Evolutionary conservation across 2,888 invertebrate genomes (phyloP).

Genomic region (Dynastes tityus): DNA sequence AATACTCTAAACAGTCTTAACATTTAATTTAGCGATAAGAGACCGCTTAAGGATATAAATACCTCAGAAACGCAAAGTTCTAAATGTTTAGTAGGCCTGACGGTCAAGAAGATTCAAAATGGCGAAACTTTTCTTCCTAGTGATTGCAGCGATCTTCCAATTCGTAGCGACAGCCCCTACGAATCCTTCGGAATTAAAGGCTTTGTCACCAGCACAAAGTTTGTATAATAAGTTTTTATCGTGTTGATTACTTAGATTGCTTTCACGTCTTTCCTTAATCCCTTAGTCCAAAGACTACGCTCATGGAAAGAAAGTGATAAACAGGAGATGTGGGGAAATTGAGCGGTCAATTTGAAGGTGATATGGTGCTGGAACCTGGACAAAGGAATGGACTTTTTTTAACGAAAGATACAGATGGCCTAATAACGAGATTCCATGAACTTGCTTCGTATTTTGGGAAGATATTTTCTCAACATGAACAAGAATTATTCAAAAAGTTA

Average conservation of each 20-base stretch:
- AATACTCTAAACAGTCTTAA: neutral
- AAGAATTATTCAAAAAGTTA: no score
- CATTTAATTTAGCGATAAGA: neutral
- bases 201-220: neutral
- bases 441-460: slow-evolving; percentile 41
- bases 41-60: neutral
- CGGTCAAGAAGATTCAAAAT: neutral
- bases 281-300: neutral
- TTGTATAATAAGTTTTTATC: neutral
- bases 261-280: no score
- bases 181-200: neutral
- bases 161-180: slow-evolving; percentile 4
- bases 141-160: neutral
- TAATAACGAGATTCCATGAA: slow-evolving; percentile 51
- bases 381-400: slow-evolving; percentile 52
- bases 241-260: no score
- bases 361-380: slow-evolving; percentile 51
- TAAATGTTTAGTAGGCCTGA: no score
- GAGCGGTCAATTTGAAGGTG: slow-evolving; percentile 55
- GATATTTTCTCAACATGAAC: neutral
- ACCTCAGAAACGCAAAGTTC: neutral
- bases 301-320: slow-evolving; percentile 40
- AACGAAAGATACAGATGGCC: slow-evolving; percentile 48
- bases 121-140: neutral
- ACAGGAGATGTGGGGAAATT: slow-evolving; percentile 55